Conservation (phyloP, 2,797 vertebrate species). For the Cyprinodon diabolis region DNA sequence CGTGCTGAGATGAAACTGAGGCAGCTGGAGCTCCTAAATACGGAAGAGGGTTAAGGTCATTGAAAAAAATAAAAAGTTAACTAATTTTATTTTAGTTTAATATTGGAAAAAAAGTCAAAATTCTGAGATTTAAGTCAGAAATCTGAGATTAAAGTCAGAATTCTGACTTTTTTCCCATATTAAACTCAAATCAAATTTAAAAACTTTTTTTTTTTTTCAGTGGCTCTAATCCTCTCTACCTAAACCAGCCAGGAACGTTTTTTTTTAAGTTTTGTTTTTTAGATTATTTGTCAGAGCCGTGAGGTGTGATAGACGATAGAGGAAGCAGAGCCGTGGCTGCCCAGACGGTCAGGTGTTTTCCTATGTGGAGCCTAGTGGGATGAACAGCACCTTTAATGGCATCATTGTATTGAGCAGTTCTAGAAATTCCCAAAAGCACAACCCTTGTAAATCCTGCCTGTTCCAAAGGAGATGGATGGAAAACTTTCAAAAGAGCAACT, state of each 20-base stretch:
- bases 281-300: constrained; percentile 40
- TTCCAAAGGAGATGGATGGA: background rate
- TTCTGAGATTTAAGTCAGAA: no score
- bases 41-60: no score
- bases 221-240: no score
- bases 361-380: constrained; percentile 22
- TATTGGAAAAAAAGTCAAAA: no score
- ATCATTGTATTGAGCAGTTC: background rate
- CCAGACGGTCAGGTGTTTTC: constrained; percentile 33
- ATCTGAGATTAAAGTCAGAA: no score
- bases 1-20: constrained; percentile 20
- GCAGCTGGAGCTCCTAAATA: constrained; percentile 41
- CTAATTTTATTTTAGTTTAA: no score
- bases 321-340: constrained; percentile 23
- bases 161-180: no score
- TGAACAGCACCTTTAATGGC: constrained; percentile 5
- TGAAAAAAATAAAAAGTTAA: no score
- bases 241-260: constrained; percentile 55
- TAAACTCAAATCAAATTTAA: no score
- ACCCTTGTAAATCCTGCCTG: background rate
- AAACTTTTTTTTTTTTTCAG: no score
- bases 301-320: constrained; percentile 61
- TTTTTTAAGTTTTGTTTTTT: background rate
- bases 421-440: background rate
- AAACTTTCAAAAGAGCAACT: background rate